Evolutionary conservation across 2,888 invertebrate genomes (phyloP), one percentile per base, ranked within the genome.

Genomic region (Electrophaes corylata): DNA sequence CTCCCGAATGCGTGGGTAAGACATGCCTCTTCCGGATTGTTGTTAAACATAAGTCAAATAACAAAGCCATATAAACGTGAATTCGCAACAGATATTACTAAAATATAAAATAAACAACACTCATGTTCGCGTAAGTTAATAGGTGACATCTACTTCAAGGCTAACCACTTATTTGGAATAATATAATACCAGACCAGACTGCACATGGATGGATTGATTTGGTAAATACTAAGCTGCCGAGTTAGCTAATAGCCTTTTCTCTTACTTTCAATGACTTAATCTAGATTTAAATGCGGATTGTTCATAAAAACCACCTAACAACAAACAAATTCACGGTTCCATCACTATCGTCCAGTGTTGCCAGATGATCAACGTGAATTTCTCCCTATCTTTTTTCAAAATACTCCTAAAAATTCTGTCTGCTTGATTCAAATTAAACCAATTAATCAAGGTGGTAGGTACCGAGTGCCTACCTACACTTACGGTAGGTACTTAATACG

Each of bases 121-220:
- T 90, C 86, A 87, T 89, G 78, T 84, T 90, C 86, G 86, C 88
- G 78, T 84, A 80, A 79, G 77, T 79, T 84, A 86, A 82, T 86
- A 88, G 81, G 82, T 91, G 91, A 90, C 91, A 91, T 89, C 85
- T 85, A 89, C 86, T 91, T 91, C 91, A 91, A 91, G 91, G 91
- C 91, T 91, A 91, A 91, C 91, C 83, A 91, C 86, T 88, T 85
- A 81, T 60, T n/a, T 70, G 77, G 83, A 81, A 81, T 81, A 86
- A 78, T 76, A 81, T 81, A 85, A 78, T 76, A 78, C 78, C 76
- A 81, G 79, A 78, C 74, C 77, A 81, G 79, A 78, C 74, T 78
- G 77, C 78, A 75, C 77, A 67, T 67, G 70, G 74, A 65, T 67
- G 59, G 67, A 75, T 66, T 73, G 47, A 68, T 75, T 66, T 62